These are phyloP conservation scores for Monoplex corrugatus DNA, from an alignment of 2,888 invertebrate species.

Conservation along the genomic window DNA sequence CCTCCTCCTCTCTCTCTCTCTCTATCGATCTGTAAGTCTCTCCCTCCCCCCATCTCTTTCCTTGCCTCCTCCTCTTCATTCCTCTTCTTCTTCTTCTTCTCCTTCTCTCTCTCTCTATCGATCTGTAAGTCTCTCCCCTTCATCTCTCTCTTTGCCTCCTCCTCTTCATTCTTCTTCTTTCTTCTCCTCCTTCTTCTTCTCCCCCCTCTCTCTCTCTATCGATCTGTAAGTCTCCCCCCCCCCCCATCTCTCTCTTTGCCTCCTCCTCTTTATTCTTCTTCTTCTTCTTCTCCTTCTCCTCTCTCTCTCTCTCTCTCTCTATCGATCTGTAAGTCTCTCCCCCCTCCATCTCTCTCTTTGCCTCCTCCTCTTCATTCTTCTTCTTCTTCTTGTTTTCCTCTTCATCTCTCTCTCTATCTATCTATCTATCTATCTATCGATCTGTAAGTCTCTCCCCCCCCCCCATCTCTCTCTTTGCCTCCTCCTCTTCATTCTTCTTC, in stretches of 20 bases:
- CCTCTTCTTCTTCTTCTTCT: not conserved
- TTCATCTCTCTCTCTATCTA: not conserved
- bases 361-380: not conserved
- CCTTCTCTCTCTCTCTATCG: not conserved
- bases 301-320: not conserved
- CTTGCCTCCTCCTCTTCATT: not conserved
- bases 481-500: no score
- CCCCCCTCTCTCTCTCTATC: not conserved
- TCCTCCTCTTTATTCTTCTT: not conserved
- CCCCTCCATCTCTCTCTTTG: not conserved
- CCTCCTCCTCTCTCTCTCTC: not conserved
- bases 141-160: not conserved
- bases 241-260: not conserved
- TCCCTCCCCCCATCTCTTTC: not conserved
- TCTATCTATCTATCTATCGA: not conserved
- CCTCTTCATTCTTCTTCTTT: not conserved
- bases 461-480: no score
- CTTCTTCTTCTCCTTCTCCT: not conserved
- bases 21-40: not conserved
- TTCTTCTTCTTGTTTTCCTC: not conserved
- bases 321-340: not conserved
- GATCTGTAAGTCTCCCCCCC: no score
- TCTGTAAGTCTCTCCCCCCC: no score
- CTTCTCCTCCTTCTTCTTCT: not conserved
- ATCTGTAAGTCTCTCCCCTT: no score